Evolutionary conservation across 35 echinoderm and acorn worm genomes (phyloP).

Genomic region (Lytechinus pictus): DNA sequence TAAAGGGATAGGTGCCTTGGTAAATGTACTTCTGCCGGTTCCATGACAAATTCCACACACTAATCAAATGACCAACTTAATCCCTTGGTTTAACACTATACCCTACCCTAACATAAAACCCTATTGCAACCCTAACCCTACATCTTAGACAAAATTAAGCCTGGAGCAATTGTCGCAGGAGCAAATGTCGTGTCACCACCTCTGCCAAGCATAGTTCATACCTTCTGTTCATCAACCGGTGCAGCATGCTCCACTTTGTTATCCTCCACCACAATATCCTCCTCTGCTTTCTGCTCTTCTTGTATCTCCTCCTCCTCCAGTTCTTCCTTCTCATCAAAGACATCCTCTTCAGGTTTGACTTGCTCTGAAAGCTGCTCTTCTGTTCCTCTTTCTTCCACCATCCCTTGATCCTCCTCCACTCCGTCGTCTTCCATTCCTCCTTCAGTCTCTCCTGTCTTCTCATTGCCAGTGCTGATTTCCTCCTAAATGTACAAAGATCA

Average conservation of each 20-base stretch:
- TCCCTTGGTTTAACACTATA: too few relatives aligned
- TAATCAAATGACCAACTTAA: too few relatives aligned
- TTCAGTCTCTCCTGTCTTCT: not conserved
- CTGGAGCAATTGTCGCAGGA: too few relatives aligned
- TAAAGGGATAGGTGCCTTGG: too few relatives aligned
- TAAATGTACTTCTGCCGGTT: too few relatives aligned
- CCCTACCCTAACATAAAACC: too few relatives aligned
- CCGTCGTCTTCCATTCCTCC: constrained; percentile 12
- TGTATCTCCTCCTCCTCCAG: not conserved
- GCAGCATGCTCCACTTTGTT: not conserved
- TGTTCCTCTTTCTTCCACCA: not conserved
- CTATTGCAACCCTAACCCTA: too few relatives aligned
- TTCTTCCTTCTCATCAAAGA: not conserved
- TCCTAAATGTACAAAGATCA: not conserved
- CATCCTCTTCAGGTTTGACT: not conserved
- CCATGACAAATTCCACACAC: too few relatives aligned
- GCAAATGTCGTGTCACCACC: too few relatives aligned
- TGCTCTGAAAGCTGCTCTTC: not conserved
- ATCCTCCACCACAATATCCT: not conserved
- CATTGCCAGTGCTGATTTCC: constrained; percentile 19
- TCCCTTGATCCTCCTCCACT: constrained; percentile 4
- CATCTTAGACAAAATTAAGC: too few relatives aligned
- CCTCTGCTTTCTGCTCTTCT: constrained; percentile 33
- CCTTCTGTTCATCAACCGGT: not conserved
- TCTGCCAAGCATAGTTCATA: not conserved